phyloP scores from a whole-genome alignment of 2,797 vertebrate species.

The Myotis daubentonii region DNA sequence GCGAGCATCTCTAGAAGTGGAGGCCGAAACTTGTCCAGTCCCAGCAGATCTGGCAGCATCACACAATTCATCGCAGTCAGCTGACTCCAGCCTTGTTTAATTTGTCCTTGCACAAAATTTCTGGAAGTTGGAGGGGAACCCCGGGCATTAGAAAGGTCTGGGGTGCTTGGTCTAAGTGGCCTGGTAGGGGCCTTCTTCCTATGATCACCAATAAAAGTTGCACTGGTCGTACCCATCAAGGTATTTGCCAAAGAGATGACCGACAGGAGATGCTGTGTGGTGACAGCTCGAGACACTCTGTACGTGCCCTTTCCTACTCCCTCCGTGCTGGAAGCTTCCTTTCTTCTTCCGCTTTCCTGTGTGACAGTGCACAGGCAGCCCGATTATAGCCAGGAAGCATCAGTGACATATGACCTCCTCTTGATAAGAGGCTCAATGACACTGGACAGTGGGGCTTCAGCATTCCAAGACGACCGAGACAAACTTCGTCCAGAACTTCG shows the following conservation, averaged over 20 bases:
- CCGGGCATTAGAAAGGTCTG: constrained; percentile 90
- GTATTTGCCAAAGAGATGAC: constrained; percentile 98
- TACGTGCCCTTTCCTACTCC: constrained; percentile 94
- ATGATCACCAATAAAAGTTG: constrained; percentile 97
- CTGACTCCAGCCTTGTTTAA: constrained; percentile 99
- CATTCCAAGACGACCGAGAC: constrained; percentile 95
- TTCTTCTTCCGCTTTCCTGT: constrained; percentile 61
- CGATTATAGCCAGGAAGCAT: constrained; percentile 97
- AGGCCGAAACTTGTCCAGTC: constrained; percentile 94
- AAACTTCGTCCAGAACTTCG: constrained; percentile 91
- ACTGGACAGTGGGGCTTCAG: constrained; percentile 95
- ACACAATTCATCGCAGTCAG: constrained; percentile 98
- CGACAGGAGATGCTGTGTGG: constrained; percentile 96
- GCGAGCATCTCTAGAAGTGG: constrained; percentile 98
- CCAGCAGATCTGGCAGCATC: constrained; percentile 96
- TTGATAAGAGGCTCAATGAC: constrained; percentile 95
- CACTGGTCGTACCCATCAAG: constrained; percentile 98
- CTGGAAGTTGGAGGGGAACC: constrained; percentile 87
- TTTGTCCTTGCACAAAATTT: constrained; percentile 93
- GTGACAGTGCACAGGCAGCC: constrained; percentile 81
- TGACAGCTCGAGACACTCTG: constrained; percentile 94
- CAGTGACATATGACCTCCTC: constrained; percentile 98
- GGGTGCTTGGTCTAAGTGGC: constrained; percentile 94
- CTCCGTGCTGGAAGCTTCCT: constrained; percentile 86
- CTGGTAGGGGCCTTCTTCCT: constrained; percentile 96